These are phyloP conservation scores for Ferdinandea cuprea DNA, from an alignment of 2,888 invertebrate genomes.

Conservation along the genomic window DNA sequence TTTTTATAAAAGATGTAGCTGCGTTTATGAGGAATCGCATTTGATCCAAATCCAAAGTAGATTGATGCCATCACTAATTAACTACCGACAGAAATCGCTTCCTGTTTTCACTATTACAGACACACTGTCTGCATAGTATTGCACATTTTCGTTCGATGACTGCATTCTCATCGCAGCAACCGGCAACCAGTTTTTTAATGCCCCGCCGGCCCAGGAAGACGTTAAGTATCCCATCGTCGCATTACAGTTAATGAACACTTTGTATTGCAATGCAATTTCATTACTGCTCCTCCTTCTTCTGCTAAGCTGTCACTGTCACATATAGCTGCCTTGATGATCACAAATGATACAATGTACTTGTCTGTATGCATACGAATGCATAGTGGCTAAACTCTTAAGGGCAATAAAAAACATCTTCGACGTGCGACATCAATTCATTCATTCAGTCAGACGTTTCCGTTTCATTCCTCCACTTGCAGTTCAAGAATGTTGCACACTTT, in stretches of 20 bases:
- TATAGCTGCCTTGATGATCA: slow-evolving; percentile 3
- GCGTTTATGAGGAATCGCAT: too few species aligned
- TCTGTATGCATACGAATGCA: slow-evolving; percentile 6
- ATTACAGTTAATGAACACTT: slow-evolving; percentile 35
- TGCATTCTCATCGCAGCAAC: too few species aligned
- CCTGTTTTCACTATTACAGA: too few species aligned
- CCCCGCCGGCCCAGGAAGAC: slow-evolving; percentile 7
- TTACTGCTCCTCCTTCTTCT: not conserved
- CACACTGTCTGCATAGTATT: too few species aligned
- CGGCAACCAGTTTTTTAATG: not conserved
- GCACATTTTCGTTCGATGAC: too few species aligned
- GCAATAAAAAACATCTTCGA: slow-evolving; percentile 48
- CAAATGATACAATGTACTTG: slow-evolving; percentile 31
- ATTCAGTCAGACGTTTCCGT: slow-evolving; percentile 24
- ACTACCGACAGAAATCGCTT: too few species aligned
- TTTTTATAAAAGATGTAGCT: too few species aligned
- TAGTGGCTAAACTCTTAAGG: slow-evolving; percentile 24
- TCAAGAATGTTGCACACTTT: not conserved
- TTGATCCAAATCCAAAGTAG: too few species aligned
- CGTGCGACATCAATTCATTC: slow-evolving; percentile 27
- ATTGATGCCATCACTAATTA: too few species aligned
- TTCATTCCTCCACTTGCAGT: slow-evolving; percentile 3
- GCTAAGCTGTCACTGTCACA: not conserved
- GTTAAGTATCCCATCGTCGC: slow-evolving; percentile 32
- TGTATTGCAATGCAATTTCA: slow-evolving; percentile 32